phyloP scores from a whole-genome alignment of 2,797 vertebrate genomes.

The Hippopotamyrus pictus region DNA sequence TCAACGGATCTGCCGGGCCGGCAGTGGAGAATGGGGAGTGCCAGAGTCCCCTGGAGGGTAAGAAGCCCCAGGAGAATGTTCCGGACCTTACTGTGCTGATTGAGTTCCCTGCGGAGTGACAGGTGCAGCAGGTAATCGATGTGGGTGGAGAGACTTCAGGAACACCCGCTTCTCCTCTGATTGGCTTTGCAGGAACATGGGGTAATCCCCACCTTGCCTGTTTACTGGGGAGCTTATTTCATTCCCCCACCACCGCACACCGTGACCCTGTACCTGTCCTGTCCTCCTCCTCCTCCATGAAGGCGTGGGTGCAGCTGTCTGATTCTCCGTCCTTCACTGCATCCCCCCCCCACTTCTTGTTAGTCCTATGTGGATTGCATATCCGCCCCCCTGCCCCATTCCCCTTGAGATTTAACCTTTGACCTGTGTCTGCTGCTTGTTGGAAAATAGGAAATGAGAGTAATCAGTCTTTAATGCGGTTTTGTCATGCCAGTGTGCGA shows the following conservation, averaged over 20 bases:
- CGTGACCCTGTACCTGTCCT: constrained; percentile 47
- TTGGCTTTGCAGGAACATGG: neutral
- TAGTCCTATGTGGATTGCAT: neutral
- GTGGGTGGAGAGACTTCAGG: constrained; percentile 43
- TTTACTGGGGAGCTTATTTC: neutral
- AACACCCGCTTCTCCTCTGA: neutral
- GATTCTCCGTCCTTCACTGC: constrained; percentile 28
- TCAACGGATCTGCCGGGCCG: constrained; percentile 50
- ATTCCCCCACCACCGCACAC: constrained; percentile 40
- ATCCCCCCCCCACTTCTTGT: neutral
- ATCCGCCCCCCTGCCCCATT: neutral
- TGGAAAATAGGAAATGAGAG: neutral
- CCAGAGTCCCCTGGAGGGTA: constrained; percentile 70
- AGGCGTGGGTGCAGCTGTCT: constrained; percentile 6
- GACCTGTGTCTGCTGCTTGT: neutral
- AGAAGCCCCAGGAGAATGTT: constrained; percentile 71
- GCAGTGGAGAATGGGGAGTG: constrained; percentile 56
- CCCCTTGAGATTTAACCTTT: neutral
- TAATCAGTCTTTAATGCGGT: neutral
- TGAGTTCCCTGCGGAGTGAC: constrained; percentile 50
- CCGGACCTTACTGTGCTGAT: constrained; percentile 60
- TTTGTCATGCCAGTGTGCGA: neutral
- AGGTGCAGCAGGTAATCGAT: constrained; percentile 36
- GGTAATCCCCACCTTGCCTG: neutral
- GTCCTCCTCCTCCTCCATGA: constrained; percentile 37